Conservation (phyloP, 2,797 vertebrate genomes). For the Psittacula derbiana region DNA sequence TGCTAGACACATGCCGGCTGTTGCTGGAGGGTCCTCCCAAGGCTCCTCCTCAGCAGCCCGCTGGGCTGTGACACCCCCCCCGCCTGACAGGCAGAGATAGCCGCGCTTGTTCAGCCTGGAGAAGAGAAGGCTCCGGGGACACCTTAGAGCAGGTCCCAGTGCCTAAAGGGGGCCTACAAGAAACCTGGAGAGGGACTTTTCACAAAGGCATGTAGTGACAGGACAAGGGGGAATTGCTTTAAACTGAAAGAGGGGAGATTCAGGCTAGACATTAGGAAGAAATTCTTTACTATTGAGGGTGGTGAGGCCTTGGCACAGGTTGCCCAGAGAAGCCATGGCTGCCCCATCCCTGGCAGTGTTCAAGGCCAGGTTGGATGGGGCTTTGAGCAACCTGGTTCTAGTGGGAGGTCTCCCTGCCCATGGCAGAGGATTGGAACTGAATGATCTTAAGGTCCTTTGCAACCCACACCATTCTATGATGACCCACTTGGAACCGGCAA, state of each 20-base stretch:
- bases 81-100: neutral
- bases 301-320: neutral
- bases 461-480: neutral
- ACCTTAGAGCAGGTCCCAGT: neutral
- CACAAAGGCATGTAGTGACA: neutral
- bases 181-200: neutral
- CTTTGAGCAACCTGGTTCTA: neutral
- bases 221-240: neutral
- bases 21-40: neutral
- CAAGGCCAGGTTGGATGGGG: neutral
- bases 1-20: accelerated
- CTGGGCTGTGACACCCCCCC: neutral
- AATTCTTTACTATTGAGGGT: neutral
- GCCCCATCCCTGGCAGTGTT: neutral
- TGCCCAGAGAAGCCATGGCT: neutral
- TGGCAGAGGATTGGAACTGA: neutral
- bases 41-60: neutral
- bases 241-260: neutral
- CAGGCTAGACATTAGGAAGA: neutral
- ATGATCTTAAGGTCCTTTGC: neutral
- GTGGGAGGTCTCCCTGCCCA: neutral
- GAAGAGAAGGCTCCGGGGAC: neutral
- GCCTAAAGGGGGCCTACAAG: neutral
- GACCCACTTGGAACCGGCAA: neutral
- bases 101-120: neutral